These are phyloP conservation scores for Ridgeia piscesae DNA, from an alignment of 1,140 invertebrate species.

Conservation along the genomic window DNA sequence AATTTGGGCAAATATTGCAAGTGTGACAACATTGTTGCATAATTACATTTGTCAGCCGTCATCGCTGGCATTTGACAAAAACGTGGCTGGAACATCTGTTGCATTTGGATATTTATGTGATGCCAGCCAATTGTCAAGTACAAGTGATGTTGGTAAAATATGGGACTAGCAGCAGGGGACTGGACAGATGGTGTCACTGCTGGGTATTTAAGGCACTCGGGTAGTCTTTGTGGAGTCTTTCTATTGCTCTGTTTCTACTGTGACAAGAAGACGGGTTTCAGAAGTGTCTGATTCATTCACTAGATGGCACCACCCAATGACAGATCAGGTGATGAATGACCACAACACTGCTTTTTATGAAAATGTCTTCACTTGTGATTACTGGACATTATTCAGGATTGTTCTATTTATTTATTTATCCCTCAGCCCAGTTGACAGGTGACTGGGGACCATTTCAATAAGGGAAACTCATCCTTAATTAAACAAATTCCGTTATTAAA, in stretches of 20 bases:
- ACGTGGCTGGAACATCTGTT: neutral
- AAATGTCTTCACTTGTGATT: too few species aligned
- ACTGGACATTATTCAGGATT: too few species aligned
- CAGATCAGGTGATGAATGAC: too few species aligned
- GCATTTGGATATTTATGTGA: neutral
- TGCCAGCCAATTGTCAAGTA: neutral
- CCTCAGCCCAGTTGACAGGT: too few species aligned
- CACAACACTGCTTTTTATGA: too few species aligned
- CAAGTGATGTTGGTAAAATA: neutral
- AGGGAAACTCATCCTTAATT: too few species aligned
- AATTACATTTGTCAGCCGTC: neutral
- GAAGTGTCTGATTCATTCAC: neutral
- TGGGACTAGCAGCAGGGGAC: neutral
- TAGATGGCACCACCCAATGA: neutral
- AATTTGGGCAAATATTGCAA: neutral
- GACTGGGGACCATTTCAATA: too few species aligned
- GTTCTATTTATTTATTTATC: too few species aligned
- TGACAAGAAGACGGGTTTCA: neutral
- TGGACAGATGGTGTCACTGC: neutral
- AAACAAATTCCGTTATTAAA: too few species aligned
- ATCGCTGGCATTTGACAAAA: neutral
- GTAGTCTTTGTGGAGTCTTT: neutral
- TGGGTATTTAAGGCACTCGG: neutral
- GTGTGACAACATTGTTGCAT: neutral
- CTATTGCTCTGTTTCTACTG: neutral